Conservation (phyloP, 2,113 vertebrate species). For the Ornithorhynchus anatinus region DNA sequence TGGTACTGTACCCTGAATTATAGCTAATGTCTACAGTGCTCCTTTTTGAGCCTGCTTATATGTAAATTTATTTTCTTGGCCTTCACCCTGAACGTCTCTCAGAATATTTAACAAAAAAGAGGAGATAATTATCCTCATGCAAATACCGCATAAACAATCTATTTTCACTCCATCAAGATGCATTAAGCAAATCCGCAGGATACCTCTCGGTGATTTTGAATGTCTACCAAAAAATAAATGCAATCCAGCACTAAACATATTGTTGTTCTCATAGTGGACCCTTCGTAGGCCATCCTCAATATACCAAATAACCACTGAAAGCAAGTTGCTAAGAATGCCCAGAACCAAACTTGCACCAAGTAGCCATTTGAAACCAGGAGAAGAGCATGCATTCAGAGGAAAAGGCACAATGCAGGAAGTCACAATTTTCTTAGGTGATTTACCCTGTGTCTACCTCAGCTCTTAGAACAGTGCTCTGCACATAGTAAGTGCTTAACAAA, state of each 20-base stretch:
- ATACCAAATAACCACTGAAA: not conserved
- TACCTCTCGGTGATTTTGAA: constrained; percentile 1
- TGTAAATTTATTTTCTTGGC: too few species aligned
- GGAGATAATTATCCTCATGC: constrained; percentile 6
- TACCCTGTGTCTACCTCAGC: too few species aligned
- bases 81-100: not conserved
- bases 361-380: not conserved
- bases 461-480: too few species aligned
- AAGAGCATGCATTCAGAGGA: accelerated
- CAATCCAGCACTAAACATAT: not conserved
- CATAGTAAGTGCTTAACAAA: too few species aligned
- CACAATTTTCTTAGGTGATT: too few species aligned
- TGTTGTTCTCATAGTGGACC: constrained; percentile 12
- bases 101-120: constrained; percentile 12
- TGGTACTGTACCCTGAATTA: too few species aligned
- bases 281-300: not conserved
- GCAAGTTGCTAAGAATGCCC: not conserved
- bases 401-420: not conserved
- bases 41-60: too few species aligned
- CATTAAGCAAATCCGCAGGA: not conserved
- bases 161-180: not conserved
- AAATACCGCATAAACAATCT: constrained; percentile 6
- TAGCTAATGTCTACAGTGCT: too few species aligned
- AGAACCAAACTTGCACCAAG: too few species aligned
- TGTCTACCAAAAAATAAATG: constrained; percentile 22